Evolutionary conservation across 2,797 vertebrate genomes (phyloP).

Genomic region (Peromyscus attwateri): DNA sequence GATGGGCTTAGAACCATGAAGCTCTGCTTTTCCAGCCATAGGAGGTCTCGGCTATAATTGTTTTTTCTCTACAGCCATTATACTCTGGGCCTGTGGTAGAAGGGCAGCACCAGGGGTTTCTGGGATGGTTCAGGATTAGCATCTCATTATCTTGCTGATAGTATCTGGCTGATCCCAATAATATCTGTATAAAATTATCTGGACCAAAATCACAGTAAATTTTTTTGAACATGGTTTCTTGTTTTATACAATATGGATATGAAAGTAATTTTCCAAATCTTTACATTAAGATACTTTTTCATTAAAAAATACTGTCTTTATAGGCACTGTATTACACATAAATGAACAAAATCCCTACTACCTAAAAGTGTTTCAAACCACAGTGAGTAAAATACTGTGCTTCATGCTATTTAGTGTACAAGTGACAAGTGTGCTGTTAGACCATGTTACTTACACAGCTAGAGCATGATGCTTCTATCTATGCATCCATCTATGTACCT

Average conservation of each 20-base stretch:
- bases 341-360: neutral
- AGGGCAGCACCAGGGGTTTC: neutral
- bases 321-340: neutral
- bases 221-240: neutral
- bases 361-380: slow-evolving; percentile 33
- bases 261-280: neutral
- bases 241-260: neutral
- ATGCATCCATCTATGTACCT: neutral
- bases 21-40: no score
- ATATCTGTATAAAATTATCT: neutral
- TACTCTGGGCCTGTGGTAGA: neutral
- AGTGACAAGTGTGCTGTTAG: neutral
- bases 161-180: neutral
- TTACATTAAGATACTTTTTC: neutral
- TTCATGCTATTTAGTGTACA: neutral
- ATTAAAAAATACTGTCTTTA: neutral
- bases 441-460: neutral
- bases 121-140: neutral
- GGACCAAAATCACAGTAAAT: neutral
- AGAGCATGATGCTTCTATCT: neutral
- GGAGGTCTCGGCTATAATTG: neutral
- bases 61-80: neutral
- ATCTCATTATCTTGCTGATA: neutral
- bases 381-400: neutral
- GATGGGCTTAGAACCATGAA: neutral